Base-by-base conservation (phyloP, 2,888 invertebrate genomes). In the Drosophila ezoana region DNA sequence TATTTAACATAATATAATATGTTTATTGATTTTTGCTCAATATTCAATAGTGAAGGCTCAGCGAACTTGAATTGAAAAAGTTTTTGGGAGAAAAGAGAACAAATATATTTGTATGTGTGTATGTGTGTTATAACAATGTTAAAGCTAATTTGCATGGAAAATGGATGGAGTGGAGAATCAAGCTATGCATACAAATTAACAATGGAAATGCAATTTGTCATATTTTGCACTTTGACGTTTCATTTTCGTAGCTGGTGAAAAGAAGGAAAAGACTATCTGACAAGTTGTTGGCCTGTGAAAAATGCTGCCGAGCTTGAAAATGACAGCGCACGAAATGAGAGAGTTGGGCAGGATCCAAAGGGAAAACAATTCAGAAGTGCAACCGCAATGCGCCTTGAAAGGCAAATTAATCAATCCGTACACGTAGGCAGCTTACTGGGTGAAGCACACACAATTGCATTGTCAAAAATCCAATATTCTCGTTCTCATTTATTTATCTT, bases 201-300 rank as follows among this genome's bases (percentile, higher is more conserved):
- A 81, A 81, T 61, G 81, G 70, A 81, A 81, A 81, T 81, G 87
- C 81, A 84, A 78, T 84, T 87, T 84, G 72, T 81, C 72, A 66
- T 72, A 67, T 57, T 76, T 72, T 81, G 64, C 67, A 84, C 62
- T 70, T 79, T 82, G 81, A 82, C 85, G 76, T 87, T 87, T 73
- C 64, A 82, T 87, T 82, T 81, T 54, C 65, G 41, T 35, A 51
- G 54, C 68, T 44, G 45, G 9, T 32, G 56, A 72, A 32, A 45
- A 9, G 9, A 58, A 33, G 45, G 40, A 72, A 59, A 41, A 72
- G 41, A 44, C 45, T 60, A 40, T 16, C 40, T 61, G 79, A 52
- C 75, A 70, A 61, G 33, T 32, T 52, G 51, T 38, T 53, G 45
- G 41, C 23, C 35, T 41, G 60, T 62, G 38, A 67, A 77, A 74